Base-by-base conservation (phyloP, 2,797 vertebrate genomes). In the Tragelaphus oryx region DNA sequence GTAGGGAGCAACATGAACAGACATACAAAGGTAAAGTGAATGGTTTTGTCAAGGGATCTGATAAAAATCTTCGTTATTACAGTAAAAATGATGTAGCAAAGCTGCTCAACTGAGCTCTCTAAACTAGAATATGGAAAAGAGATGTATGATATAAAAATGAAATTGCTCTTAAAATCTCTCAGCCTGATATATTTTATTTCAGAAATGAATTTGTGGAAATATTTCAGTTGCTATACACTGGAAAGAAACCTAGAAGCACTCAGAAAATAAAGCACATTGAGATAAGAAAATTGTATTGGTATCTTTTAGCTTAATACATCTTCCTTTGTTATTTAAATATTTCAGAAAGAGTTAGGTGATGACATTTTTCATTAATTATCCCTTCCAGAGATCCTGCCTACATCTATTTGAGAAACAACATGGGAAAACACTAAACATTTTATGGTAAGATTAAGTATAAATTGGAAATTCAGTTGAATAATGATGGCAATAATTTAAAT, bases 141-240 rank as follows among this genome's bases (percentile, higher is more conserved):
- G 37, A 79, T 44, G 16, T 9, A 75, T 41, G 62, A 26, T 80
- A 54, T 62, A 94, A 60, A 95, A 62, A 88, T 83, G 28, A 95
- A 93, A 89, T 91, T 93, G 68, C 59, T 86, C 94, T 95, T 74
- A 96, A 85, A 92, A 48, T 97, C 52, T 94, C 30, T 97, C 57
- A 80, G 37, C 50, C 41, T 71, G 68, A 74, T 74, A 22, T 80
- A 85, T 93, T 95, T 93, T 94, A 92, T 90, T 96, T 96, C 59
- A 96, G 52, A 46, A 68, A 76, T 68, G 91, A 82, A 81, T 82
- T 87, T 89, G n/a, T 80, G 48, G 85, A 96, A 93, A 88, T 88
- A 55, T 76, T 97, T 95, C 93, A 65, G 78, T 68, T 93, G 17
- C 10, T 87, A 20, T 30, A 57, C 16, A 68, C 33, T 83, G 20